Evolutionary conservation across 2,888 invertebrate genomes (phyloP).

Genomic region (Leptinotarsa juncta): DNA sequence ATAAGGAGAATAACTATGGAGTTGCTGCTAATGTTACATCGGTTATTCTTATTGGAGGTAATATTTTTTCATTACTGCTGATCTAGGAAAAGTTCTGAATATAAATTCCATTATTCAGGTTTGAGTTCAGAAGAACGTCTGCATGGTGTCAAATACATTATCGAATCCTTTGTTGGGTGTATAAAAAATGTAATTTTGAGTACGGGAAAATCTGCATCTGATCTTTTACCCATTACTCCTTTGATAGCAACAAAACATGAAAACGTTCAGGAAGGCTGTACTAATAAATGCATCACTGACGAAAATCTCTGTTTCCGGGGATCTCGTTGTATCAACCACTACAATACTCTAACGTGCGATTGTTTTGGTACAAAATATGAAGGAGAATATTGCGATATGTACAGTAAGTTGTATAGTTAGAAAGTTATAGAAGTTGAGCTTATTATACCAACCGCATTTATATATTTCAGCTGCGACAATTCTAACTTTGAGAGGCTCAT

Average conservation of each 20-base stretch:
- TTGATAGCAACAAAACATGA: conserved; percentile 89
- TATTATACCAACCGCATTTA: neutral
- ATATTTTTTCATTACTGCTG: conserved; percentile 8
- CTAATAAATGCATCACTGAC: conserved; percentile 82
- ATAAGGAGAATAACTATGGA: conserved; percentile 87
- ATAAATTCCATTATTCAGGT: conserved; percentile 67
- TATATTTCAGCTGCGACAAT: conserved; percentile 80
- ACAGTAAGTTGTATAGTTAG: conserved; percentile 73
- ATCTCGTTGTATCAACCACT: conserved; percentile 91
- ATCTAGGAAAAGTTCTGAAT: neutral
- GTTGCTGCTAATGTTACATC: conserved; percentile 88
- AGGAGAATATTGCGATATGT: conserved; percentile 91
- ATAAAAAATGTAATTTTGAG: conserved; percentile 88
- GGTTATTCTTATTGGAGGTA: conserved; percentile 89
- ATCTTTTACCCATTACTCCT: conserved; percentile 83
- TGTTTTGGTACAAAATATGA: conserved; percentile 94
- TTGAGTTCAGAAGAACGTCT: conserved; percentile 89
- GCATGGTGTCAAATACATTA: conserved; percentile 91
- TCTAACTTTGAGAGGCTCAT: conserved; percentile 88
- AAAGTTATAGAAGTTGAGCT: neutral
- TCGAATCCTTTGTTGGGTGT: conserved; percentile 93
- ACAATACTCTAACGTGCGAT: conserved; percentile 89
- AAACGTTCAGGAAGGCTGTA: conserved; percentile 90
- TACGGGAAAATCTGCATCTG: conserved; percentile 87
- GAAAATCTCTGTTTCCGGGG: conserved; percentile 90